Base-by-base conservation (phyloP, 1,140 invertebrate genomes). In the Leptonema lineaticorne region DNA sequence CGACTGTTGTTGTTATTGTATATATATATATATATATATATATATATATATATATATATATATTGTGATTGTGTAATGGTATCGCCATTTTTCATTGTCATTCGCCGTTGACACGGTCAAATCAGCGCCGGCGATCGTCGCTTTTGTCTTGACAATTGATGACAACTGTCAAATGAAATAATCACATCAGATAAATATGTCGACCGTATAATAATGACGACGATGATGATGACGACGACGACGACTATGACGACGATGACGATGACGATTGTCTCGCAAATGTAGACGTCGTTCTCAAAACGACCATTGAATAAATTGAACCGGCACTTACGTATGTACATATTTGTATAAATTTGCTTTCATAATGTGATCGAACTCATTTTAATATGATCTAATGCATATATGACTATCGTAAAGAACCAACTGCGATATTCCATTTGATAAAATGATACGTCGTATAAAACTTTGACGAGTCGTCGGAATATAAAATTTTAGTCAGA, bases 171-270 rank as follows among this genome's bases (percentile, higher is more conserved):
- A 59, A 37, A 59, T 59, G 57, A 59, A 59, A 59, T 59, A 59
- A 59, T 59, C 57, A 59, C 57, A 37, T 59, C 57, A 59, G 57
- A 59, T 59, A 59, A 59, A 8, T n/a, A n/a, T 59, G 57, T 59
- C 57, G 33, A 22, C 57, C 28, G n/a, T 9, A 29, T 53, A 20
- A 16, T 16, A 29, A 24, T 5, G 30, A 30, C 57, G 9, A 41
- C 37, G n/a, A 59, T 26, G 53, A 28, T 53, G 48, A 16, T 16
- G 57, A 24, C 14, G 30, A 30, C 57, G 9, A 41, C 37, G n/a
- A 59, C 53, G 53, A 28, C 24, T n/a, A 7, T 14, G 18, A 16
- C 14, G 45, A 14, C 57, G 57, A 30, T 53, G 48, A 22, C 22
- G 48, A 27, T 22, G 57, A 29, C 14, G 30, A n/a, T 29, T 29